A percentile compares a stretch with the other conserved stretches of the same genome.
These are phyloP conservation scores for Cervus canadensis DNA, from an alignment of 2,113 vertebrate species.

Conservation along the genomic window DNA sequence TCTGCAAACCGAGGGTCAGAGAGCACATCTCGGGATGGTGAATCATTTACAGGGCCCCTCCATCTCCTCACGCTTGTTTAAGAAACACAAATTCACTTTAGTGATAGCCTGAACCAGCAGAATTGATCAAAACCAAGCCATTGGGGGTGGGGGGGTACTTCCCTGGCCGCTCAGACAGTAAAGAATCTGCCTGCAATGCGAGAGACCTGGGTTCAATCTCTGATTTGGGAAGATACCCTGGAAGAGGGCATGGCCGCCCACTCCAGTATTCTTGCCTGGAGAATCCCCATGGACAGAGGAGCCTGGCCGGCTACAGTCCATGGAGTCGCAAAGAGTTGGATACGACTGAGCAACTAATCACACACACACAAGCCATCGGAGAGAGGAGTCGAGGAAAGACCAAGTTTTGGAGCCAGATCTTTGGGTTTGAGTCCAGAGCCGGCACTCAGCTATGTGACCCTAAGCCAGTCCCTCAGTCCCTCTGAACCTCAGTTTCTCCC, in stretches of 20 bases:
- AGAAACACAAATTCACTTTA: background rate
- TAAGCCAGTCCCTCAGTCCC: background rate
- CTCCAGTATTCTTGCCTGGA: background rate
- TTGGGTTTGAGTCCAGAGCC: background rate
- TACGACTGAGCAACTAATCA: background rate
- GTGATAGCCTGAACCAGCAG: background rate
- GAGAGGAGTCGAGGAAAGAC: background rate
- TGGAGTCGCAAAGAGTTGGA: background rate
- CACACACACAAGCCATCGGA: background rate
- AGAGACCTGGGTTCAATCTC: background rate
- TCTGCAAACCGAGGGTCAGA: fast-evolving
- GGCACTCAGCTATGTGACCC: background rate
- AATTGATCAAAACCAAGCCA: background rate
- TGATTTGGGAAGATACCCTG: background rate
- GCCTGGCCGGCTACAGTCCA: background rate
- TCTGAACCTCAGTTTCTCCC: background rate
- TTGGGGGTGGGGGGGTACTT: fast-evolving
- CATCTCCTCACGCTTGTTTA: background rate
- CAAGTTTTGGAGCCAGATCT: background rate
- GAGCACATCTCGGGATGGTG: fast-evolving
- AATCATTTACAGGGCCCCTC: background rate
- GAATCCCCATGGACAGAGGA: background rate
- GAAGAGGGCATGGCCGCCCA: background rate
- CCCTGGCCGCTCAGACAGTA: background rate
- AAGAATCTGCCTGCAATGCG: background rate